Conservation (phyloP, 2,113 vertebrate genomes). For the Clarias macrocephalus region DNA sequence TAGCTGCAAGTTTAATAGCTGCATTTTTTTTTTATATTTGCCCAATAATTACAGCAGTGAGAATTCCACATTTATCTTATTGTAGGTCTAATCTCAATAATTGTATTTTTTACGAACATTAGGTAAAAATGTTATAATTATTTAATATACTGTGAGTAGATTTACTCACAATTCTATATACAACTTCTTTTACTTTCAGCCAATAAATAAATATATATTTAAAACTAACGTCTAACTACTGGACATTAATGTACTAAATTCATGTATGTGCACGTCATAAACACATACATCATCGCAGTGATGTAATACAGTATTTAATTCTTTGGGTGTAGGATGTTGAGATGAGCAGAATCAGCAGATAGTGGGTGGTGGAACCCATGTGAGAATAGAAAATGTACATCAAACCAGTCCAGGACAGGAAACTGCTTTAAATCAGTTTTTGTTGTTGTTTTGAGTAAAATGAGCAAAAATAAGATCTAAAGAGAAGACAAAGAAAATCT, state of each 20-base stretch:
- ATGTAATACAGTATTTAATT: neutral
- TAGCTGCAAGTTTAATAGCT: no score
- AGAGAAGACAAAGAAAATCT: slow-evolving; percentile 24
- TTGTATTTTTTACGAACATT: no score
- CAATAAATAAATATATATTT: neutral
- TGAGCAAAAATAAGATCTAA: slow-evolving; percentile 29
- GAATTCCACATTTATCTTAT: neutral
- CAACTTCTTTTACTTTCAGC: neutral
- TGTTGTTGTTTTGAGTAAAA: slow-evolving; percentile 26
- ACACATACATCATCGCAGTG: neutral
- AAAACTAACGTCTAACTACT: neutral
- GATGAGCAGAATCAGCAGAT: slow-evolving; percentile 1
- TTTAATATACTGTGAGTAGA: neutral
- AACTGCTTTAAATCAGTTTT: slow-evolving; percentile 12
- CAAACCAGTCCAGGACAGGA: slow-evolving; percentile 34
- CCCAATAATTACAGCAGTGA: no score
- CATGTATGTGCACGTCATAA: neutral
- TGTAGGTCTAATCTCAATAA: no score
- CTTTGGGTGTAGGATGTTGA: slow-evolving; percentile 1
- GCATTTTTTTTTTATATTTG: no score
- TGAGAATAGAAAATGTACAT: slow-evolving; percentile 24
- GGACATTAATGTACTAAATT: neutral
- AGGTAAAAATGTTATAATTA: no score
- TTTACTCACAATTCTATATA: neutral
- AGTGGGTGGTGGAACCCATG: slow-evolving; percentile 10